Conservation (phyloP, 2,113 vertebrate genomes). For the Dasyornis broadbenti region DNA sequence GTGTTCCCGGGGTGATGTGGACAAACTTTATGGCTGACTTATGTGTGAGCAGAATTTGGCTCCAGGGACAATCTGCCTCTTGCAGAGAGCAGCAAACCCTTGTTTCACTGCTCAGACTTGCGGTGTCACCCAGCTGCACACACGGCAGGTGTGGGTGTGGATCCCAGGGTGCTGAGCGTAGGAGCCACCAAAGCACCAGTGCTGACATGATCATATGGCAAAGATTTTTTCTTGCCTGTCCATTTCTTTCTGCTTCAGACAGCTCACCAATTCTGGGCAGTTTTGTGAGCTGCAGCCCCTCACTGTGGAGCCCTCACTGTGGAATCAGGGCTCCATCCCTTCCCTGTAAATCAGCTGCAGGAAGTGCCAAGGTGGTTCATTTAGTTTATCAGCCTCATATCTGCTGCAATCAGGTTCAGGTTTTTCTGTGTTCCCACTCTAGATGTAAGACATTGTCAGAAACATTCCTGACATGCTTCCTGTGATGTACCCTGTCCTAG, state of each 20-base stretch:
- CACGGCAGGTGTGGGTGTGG: accelerated
- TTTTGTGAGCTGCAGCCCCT: neutral
- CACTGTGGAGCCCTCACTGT: neutral
- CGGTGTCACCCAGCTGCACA: neutral
- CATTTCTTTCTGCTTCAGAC: neutral
- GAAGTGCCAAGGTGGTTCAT: neutral
- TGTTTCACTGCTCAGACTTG: neutral
- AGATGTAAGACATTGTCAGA: neutral
- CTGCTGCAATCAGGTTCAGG: accelerated
- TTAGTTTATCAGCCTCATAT: neutral
- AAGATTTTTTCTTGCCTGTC: neutral
- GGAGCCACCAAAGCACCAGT: too few relatives aligned
- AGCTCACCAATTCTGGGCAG: neutral
- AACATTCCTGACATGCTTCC: neutral
- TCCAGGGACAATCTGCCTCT: neutral
- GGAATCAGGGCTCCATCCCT: neutral
- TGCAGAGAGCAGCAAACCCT: neutral
- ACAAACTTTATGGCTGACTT: neutral
- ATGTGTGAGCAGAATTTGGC: neutral
- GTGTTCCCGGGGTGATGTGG: neutral
- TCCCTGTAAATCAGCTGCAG: neutral
- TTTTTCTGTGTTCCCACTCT: neutral
- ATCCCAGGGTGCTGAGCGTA: accelerated
- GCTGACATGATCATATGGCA: neutral
- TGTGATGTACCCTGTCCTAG: neutral